A percentile compares a stretch with the other conserved stretches of the same genome.
Evolutionary conservation across 1,140 invertebrate genomes (phyloP).

Genomic region (Colletes latitarsis): DNA sequence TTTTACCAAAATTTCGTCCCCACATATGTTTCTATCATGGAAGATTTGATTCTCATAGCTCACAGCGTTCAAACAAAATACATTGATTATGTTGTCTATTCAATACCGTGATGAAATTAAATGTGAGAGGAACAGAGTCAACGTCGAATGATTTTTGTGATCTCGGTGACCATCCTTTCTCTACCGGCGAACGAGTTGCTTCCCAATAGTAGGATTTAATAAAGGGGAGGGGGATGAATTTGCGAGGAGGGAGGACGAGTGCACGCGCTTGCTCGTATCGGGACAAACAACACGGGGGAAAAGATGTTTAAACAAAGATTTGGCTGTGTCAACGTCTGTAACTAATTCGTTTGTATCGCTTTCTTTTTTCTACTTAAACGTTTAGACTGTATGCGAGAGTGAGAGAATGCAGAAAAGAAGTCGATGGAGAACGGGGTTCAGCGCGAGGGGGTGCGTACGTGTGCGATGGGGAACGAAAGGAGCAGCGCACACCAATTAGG

Average conservation of each 20-base stretch:
- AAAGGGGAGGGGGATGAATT: neutral
- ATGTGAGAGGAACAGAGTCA: too few relatives aligned
- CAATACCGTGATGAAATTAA: too few relatives aligned
- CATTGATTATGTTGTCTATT: too few relatives aligned
- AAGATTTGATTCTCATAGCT: too few relatives aligned
- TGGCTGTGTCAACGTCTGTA: slow-evolving; percentile 73
- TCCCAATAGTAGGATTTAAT: slow-evolving; percentile 17
- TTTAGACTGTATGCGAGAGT: slow-evolving; percentile 33
- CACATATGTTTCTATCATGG: too few relatives aligned
- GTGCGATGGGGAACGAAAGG: too few relatives aligned
- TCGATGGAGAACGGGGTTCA: neutral
- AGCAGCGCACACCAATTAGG: slow-evolving; percentile 10
- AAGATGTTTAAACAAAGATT: slow-evolving; percentile 73
- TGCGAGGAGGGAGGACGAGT: too few relatives aligned
- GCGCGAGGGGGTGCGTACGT: neutral
- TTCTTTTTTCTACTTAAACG: slow-evolving; percentile 64
- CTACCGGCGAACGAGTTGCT: slow-evolving; percentile 10
- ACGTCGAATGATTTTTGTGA: too few relatives aligned
- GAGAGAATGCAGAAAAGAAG: slow-evolving; percentile 25
- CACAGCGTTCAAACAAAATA: too few relatives aligned
- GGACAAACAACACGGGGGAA: slow-evolving; percentile 46
- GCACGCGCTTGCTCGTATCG: neutral
- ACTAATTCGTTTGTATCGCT: slow-evolving; percentile 68
- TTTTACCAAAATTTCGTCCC: too few relatives aligned
- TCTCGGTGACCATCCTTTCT: too few relatives aligned